Percentiles rank a stretch among this genome's conserved stretches.
Evolutionary conservation across 2,888 invertebrate species (phyloP).

Genomic region (Drosophila helvetica): DNA sequence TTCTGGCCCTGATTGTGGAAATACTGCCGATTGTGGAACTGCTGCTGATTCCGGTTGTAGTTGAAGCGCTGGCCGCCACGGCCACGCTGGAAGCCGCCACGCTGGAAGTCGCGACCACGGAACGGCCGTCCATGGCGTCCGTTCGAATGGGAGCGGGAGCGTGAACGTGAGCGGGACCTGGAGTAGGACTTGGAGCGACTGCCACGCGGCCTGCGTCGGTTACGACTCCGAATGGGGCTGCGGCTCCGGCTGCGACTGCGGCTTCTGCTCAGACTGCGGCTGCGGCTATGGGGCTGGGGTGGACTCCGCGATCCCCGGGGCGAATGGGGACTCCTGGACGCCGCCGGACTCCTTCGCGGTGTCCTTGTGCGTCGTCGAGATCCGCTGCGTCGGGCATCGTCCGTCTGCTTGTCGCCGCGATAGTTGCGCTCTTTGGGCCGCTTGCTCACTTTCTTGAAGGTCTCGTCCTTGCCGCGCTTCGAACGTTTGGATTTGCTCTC

Average conservation of each 20-base stretch:
- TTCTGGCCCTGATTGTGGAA: constrained; percentile 35
- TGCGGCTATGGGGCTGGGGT: constrained; percentile 28
- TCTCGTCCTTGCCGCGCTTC: constrained; percentile 81
- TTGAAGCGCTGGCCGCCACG: constrained; percentile 57
- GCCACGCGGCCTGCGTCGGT: constrained; percentile 48
- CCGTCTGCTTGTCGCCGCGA: constrained; percentile 86
- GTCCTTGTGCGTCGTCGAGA: constrained; percentile 36
- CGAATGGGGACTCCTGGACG: neutral
- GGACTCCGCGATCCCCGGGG: constrained; percentile 9
- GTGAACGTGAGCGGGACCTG: constrained; percentile 46
- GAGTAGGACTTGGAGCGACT: constrained; percentile 66
- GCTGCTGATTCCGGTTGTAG: constrained; percentile 47
- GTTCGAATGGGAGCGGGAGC: constrained; percentile 62
- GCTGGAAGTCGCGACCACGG: constrained; percentile 40
- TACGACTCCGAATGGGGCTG: constrained; percentile 32
- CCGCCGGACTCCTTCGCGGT: neutral
- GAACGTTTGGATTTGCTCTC: constrained; percentile 41
- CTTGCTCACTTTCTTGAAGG: constrained; percentile 92
- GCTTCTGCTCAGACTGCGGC: constrained; percentile 27
- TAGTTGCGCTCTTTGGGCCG: constrained; percentile 91
- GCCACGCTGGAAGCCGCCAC: constrained; percentile 34
- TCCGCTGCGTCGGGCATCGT: constrained; percentile 15
- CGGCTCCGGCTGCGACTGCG: constrained; percentile 16
- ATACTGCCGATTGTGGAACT: constrained; percentile 48
- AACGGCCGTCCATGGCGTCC: constrained; percentile 33